These are phyloP conservation scores for Columbina picui DNA, from an alignment of 2,113 vertebrate species.

Conservation along the genomic window DNA sequence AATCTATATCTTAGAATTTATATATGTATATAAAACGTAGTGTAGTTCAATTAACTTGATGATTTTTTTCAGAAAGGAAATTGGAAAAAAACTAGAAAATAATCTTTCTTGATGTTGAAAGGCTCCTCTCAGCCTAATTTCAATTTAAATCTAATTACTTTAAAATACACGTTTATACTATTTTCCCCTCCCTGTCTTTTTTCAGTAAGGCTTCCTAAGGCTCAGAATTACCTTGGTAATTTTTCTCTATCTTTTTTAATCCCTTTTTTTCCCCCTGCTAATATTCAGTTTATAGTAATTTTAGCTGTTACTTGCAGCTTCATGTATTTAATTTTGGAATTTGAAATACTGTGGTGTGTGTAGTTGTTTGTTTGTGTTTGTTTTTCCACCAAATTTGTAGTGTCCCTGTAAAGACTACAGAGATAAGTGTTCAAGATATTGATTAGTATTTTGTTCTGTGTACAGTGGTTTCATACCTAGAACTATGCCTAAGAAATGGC, in stretches of 20 bases:
- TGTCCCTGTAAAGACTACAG: neutral
- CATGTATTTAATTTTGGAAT: neutral
- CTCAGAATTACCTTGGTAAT: neutral
- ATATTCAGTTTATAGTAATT: neutral
- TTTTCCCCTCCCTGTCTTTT: neutral
- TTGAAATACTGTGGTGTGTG: neutral
- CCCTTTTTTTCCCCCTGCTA: neutral
- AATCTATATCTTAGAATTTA: neutral
- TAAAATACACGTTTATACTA: neutral
- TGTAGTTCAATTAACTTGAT: neutral
- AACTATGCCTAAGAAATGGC: neutral
- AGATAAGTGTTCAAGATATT: neutral
- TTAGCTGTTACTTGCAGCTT: neutral
- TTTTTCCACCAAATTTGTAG: neutral
- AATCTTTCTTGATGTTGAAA: neutral
- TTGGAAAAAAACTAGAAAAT: neutral
- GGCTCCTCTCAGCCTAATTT: neutral
- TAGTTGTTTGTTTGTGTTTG: too few species aligned
- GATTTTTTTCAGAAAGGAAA: neutral
- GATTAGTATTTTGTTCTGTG: neutral
- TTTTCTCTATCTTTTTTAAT: conserved; percentile 1
- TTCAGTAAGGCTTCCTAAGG: neutral
- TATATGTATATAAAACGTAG: neutral
- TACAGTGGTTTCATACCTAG: neutral
- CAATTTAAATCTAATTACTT: neutral